A percentile compares a stretch with the other conserved stretches of the same genome.
Evolutionary conservation across 2,888 invertebrate genomes (phyloP).

Genomic region (Odontocolon sp.): DNA sequence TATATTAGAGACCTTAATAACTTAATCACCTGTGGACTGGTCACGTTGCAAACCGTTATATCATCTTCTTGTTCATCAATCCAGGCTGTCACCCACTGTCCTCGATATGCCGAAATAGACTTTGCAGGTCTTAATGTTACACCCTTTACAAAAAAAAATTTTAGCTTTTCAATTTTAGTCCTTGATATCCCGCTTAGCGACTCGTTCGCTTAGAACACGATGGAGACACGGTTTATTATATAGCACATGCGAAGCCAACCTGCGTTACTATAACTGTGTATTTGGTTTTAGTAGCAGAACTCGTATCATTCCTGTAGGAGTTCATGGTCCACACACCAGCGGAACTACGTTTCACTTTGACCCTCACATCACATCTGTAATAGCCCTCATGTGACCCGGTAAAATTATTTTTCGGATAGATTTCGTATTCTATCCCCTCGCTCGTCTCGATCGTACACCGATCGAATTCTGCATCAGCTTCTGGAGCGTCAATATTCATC

Average conservation of each 20-base stretch:
- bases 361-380: not conserved
- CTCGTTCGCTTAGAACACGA: too few species aligned
- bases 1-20: too few species aligned
- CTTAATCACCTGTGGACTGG: too few species aligned
- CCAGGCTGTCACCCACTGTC: conserved; percentile 31
- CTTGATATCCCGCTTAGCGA: too few species aligned
- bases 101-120: not conserved
- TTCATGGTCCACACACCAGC: conserved; percentile 42
- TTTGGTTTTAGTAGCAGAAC: not conserved
- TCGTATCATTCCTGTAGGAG: not conserved
- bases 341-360: not conserved
- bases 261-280: not conserved
- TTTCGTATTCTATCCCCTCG: not conserved
- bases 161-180: too few species aligned
- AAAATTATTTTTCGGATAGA: conserved; percentile 6
- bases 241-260: conserved; percentile 37
- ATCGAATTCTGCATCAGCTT: not conserved
- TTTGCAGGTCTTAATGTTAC: not conserved
- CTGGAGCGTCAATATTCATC: not conserved
- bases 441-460: conserved; percentile 11
- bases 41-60: conserved; percentile 32
- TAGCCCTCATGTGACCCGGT: not conserved
- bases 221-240: too few species aligned
- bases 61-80: conserved; percentile 21
- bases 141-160: not conserved